These are phyloP conservation scores for Characodon lateralis DNA, from an alignment of 2,797 vertebrate species.

Conservation along the genomic window DNA sequence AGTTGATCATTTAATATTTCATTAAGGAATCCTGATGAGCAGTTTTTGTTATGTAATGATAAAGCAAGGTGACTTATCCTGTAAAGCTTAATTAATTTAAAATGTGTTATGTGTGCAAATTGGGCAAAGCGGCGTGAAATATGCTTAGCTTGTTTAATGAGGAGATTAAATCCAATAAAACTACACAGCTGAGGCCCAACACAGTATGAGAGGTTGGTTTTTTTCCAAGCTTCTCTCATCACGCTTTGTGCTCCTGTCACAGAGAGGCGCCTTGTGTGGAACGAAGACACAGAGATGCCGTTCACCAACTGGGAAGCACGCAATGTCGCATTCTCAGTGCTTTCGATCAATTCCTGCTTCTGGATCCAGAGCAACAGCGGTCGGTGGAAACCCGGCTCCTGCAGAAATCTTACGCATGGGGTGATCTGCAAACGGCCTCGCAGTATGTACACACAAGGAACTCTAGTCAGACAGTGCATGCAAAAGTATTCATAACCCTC, in stretches of 20 bases:
- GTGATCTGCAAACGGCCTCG: constrained; percentile 92
- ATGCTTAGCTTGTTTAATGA: constrained; percentile 7
- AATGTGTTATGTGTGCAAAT: not conserved
- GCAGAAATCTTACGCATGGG: constrained; percentile 91
- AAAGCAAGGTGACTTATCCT: constrained; percentile 15
- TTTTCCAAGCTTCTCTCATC: not conserved
- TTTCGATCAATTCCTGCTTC: constrained; percentile 95
- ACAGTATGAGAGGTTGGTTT: not conserved
- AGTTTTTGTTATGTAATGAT: constrained; percentile 9
- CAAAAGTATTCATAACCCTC: not conserved
- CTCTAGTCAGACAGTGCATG: not conserved
- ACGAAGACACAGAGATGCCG: constrained; percentile 85
- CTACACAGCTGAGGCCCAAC: constrained; percentile 5
- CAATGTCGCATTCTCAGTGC: constrained; percentile 87
- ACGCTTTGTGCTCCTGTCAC: constrained; percentile 15
- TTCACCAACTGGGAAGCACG: constrained; percentile 95
- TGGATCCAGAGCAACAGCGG: constrained; percentile 96
- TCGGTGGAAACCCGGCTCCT: constrained; percentile 90
- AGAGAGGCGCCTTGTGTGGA: constrained; percentile 91
- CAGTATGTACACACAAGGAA: constrained; percentile 75
- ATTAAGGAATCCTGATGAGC: constrained; percentile 26
- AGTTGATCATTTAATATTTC: constrained; percentile 20
- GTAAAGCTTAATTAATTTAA: constrained; percentile 20
- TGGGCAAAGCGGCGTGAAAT: constrained; percentile 18
- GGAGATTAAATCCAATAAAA: constrained; percentile 12